phyloP scores from a whole-genome alignment of 2,113 vertebrate species.

The Xenus cinereus region DNA sequence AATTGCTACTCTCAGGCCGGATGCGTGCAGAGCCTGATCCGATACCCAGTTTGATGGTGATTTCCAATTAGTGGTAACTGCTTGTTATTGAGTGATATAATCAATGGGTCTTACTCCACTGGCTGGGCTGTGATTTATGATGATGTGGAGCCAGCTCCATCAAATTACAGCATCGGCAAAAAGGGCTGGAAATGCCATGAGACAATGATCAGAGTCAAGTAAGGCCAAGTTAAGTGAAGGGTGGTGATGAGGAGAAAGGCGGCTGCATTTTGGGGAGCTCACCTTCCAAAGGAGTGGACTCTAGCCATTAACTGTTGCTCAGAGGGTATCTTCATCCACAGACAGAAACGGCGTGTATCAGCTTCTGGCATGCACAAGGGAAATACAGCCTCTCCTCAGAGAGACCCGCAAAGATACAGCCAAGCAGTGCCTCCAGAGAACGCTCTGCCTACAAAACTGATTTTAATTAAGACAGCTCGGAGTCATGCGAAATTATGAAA shows the following conservation, averaged over 20 bases:
- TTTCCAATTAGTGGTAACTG: slow-evolving; percentile 60
- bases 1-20: slow-evolving; percentile 15
- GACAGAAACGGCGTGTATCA: background rate
- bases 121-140: slow-evolving; percentile 57
- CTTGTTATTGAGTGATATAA: slow-evolving; percentile 66
- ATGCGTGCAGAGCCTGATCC: background rate
- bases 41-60: slow-evolving; percentile 33
- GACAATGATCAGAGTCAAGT: background rate
- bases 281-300: background rate
- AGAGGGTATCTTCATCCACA: background rate
- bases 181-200: background rate
- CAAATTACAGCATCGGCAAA: background rate
- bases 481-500: background rate
- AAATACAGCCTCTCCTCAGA: background rate
- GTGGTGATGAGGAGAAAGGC: background rate
- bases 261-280: background rate
- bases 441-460: background rate
- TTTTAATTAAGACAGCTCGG: slow-evolving; percentile 21
- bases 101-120: slow-evolving; percentile 57
- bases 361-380: background rate
- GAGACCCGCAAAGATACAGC: background rate
- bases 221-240: background rate
- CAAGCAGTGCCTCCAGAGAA: background rate
- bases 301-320: background rate
- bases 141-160: slow-evolving; percentile 14